phyloP scores from a whole-genome alignment of 2,888 invertebrate genomes.

The Cosmorhoe ocellata region DNA sequence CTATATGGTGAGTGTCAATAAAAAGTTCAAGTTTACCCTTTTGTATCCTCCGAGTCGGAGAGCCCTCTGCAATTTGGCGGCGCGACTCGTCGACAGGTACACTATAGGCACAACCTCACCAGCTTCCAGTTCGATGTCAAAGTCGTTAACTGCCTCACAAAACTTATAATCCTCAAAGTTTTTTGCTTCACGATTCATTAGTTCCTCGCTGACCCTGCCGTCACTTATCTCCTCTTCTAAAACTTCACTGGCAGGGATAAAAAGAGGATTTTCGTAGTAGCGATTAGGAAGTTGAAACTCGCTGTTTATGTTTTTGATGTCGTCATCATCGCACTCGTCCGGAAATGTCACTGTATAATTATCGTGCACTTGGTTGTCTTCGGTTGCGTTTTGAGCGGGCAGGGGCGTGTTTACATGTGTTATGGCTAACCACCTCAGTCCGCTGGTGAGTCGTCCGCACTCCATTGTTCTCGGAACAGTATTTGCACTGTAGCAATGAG shows the following conservation, averaged over 20 bases:
- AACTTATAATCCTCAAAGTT: conserved; percentile 74
- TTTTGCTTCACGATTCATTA: conserved; percentile 69
- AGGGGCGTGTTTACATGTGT: conserved; percentile 45
- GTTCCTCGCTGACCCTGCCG: conserved; percentile 55
- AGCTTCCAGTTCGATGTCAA: conserved; percentile 71
- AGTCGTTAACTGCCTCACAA: conserved; percentile 73
- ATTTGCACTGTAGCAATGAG: conserved; percentile 41
- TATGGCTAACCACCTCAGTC: conserved; percentile 60
- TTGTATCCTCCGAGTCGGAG: conserved; percentile 81
- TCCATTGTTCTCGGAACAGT: conserved; percentile 58
- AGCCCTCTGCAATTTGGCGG: conserved; percentile 79
- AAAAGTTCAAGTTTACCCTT: conserved; percentile 67
- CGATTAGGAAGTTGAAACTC: conserved; percentile 54
- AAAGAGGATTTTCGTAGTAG: conserved; percentile 66
- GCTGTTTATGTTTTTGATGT: conserved; percentile 47
- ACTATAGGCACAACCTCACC: conserved; percentile 72
- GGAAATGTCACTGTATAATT: conserved; percentile 65
- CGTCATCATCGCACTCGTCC: conserved; percentile 52
- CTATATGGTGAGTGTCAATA: too few relatives aligned
- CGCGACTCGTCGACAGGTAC: conserved; percentile 76
- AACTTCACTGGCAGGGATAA: conserved; percentile 63
- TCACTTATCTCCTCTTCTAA: conserved; percentile 64
- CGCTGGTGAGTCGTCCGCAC: conserved; percentile 58
- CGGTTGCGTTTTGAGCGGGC: conserved; percentile 48
- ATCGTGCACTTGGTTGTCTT: conserved; percentile 52